A percentile compares a stretch with the other conserved stretches of the same genome.
phyloP scores from a whole-genome alignment of 2,113 vertebrate species.

The Tyto alba region DNA sequence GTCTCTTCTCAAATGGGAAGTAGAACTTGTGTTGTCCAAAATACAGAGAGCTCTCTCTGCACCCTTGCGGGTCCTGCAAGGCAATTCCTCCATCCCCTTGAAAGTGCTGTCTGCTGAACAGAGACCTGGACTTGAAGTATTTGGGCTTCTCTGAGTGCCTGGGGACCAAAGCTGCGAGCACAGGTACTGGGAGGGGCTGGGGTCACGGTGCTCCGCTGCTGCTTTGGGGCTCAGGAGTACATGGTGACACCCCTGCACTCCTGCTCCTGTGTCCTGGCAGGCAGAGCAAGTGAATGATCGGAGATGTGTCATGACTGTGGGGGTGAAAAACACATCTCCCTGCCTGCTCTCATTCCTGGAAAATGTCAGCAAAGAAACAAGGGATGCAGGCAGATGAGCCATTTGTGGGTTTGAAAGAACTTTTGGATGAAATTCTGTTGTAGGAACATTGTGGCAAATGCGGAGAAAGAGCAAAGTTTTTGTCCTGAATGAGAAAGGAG shows the following conservation, averaged over 20 bases:
- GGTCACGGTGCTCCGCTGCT: neutral
- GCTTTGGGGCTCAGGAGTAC: neutral
- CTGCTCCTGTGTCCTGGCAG: neutral
- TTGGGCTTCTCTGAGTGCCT: neutral
- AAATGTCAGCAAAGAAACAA: neutral
- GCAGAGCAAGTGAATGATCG: neutral
- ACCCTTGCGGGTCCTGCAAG: accelerated
- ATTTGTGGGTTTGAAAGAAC: neutral
- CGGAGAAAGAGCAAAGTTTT: neutral
- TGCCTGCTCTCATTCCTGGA: neutral
- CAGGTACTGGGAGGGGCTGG: neutral
- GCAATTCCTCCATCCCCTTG: neutral
- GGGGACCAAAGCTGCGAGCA: neutral
- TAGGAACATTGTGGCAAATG: neutral
- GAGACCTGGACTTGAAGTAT: neutral
- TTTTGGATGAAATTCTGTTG: neutral
- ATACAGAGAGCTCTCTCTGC: neutral
- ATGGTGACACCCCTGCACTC: accelerated
- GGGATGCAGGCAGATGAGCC: neutral
- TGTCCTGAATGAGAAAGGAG: neutral
- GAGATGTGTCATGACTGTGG: neutral
- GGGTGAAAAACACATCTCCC: neutral
- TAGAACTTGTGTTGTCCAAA: neutral
- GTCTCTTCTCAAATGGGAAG: neutral
- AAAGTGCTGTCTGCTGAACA: neutral